Percentiles rank a stretch among this genome's conserved stretches.
phyloP scores from a whole-genome alignment of 1,140 invertebrate species.

The Drosophila arizonae region DNA sequence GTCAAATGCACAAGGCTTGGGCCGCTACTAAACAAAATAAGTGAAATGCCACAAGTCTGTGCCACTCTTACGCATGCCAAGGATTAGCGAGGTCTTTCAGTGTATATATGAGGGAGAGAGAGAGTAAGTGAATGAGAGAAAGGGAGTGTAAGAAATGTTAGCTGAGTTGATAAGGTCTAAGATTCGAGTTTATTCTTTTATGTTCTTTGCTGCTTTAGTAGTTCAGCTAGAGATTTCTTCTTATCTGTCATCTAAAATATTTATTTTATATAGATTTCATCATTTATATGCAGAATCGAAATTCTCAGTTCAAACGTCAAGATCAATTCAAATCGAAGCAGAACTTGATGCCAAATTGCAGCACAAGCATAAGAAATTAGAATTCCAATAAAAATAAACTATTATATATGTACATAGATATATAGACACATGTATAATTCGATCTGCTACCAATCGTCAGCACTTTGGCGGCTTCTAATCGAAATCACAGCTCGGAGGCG shows the following conservation, averaged over 20 bases:
- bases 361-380: conserved; percentile 41
- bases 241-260: too few relatives aligned
- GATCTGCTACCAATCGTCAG: conserved; percentile 62
- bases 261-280: too few relatives aligned
- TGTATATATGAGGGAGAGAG: too few relatives aligned
- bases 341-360: not conserved
- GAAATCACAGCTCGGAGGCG: conserved; percentile 32
- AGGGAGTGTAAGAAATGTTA: too few relatives aligned
- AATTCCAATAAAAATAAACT: conserved; percentile 45
- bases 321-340: not conserved
- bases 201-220: too few relatives aligned
- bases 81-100: not conserved
- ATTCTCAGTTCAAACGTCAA: not conserved
- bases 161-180: too few relatives aligned
- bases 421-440: conserved; percentile 46
- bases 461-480: conserved; percentile 29
- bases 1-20: conserved; percentile 7
- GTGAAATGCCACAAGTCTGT: conserved; percentile 21
- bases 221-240: too few relatives aligned
- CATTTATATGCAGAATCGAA: not conserved
- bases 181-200: too few relatives aligned
- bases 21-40: conserved; percentile 10
- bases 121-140: too few relatives aligned
- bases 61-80: conserved; percentile 6
- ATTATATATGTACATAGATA: not conserved